phyloP scores from a whole-genome alignment of 2,797 vertebrate species.

The Liparis tanakae region DNA sequence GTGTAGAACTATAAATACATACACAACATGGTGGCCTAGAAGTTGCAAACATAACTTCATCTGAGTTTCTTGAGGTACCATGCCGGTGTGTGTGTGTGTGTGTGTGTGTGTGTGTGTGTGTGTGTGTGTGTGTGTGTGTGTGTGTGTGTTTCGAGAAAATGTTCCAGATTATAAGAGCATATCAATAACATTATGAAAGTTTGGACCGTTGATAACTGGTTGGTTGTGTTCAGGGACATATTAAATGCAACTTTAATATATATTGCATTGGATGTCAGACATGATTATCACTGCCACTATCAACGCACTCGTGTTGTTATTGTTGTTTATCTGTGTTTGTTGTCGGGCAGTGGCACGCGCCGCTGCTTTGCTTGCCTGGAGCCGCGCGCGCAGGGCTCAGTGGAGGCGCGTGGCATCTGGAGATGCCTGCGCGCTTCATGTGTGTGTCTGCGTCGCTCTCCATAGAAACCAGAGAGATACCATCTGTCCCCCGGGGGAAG shows the following conservation, averaged over 20 bases:
- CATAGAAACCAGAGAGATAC: constrained; percentile 63
- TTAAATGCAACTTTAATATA: not conserved
- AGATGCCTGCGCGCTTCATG: constrained; percentile 58
- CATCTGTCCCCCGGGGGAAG: constrained; percentile 72
- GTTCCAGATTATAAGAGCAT: not conserved
- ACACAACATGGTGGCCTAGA: not conserved
- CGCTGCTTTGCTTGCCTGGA: constrained; percentile 74
- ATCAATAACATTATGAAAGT: not conserved
- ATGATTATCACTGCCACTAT: constrained; percentile 16
- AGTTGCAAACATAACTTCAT: no score
- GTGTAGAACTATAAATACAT: not conserved
- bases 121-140: no score
- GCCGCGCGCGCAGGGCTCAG: constrained; percentile 31
- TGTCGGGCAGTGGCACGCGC: constrained; percentile 71
- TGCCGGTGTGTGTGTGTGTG: no score
- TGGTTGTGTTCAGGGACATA: not conserved
- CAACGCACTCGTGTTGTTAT: not conserved
- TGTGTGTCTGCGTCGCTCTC: constrained; percentile 61
- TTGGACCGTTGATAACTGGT: not conserved
- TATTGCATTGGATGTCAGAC: not conserved
- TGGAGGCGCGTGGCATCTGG: constrained; percentile 82
- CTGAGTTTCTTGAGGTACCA: no score
- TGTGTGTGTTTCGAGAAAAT: not conserved
- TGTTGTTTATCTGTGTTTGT: not conserved
- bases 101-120: no score